These are phyloP conservation scores for Gonatopus flavifemur DNA, from an alignment of 1,140 invertebrate species.

Conservation along the genomic window DNA sequence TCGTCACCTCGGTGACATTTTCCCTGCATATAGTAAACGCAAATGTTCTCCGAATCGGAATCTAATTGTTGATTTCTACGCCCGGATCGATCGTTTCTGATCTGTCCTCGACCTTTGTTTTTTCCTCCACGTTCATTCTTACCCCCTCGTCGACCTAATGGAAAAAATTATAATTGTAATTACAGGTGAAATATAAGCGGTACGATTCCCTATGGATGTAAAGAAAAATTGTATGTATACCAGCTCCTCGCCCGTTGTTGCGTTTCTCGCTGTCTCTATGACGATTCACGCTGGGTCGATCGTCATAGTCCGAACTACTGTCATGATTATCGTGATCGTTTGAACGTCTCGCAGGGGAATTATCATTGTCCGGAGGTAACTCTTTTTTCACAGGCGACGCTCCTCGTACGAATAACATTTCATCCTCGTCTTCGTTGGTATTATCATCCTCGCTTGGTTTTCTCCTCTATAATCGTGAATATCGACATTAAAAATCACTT, in stretches of 20 bases:
- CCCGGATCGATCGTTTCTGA: conserved; percentile 44
- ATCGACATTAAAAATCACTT: conserved; percentile 3
- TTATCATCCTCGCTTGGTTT: conserved; percentile 56
- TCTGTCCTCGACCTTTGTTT: conserved; percentile 48
- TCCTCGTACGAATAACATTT: conserved; percentile 76
- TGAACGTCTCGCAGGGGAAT: conserved; percentile 36
- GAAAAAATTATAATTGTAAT: not conserved
- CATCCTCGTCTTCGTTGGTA: conserved; percentile 72
- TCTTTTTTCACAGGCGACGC: conserved; percentile 60
- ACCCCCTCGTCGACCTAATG: conserved; percentile 38
- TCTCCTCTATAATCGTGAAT: conserved; percentile 40
- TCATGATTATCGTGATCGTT: conserved; percentile 51
- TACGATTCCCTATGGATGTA: too few species aligned
- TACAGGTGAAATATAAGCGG: not conserved
- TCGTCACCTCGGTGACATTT: conserved; percentile 80
- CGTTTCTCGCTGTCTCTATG: conserved; percentile 49
- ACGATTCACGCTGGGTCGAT: conserved; percentile 39
- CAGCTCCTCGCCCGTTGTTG: conserved; percentile 36
- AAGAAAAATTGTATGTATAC: conserved; percentile 12
- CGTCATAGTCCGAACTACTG: conserved; percentile 45
- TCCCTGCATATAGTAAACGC: conserved; percentile 84
- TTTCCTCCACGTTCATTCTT: conserved; percentile 53
- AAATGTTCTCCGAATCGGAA: conserved; percentile 69
- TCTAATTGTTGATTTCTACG: conserved; percentile 49
- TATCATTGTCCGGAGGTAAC: conserved; percentile 42